phyloP scores from a whole-genome alignment of 92 coral and sea anemone genomes.

The Bergia sp. region DNA sequence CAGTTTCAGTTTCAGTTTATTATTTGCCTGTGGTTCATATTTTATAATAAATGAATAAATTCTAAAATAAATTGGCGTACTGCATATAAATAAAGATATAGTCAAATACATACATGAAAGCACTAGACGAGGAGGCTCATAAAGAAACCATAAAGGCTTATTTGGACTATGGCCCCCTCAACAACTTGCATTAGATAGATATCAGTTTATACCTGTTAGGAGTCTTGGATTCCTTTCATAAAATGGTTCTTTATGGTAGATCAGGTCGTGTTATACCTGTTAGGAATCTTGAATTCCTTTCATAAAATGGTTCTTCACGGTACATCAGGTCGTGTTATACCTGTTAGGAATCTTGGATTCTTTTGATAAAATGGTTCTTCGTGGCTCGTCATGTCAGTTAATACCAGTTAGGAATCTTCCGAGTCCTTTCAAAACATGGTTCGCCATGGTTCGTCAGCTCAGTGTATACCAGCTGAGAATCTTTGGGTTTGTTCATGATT shows the following conservation, averaged over 20 bases:
- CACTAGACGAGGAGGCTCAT: too few species aligned
- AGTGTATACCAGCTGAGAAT: not conserved
- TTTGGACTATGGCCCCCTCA: too few species aligned
- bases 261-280: not conserved
- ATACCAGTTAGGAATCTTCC: not conserved
- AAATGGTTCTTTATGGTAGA: conserved; percentile 68
- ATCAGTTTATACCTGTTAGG: not conserved
- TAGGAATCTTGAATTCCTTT: not conserved
- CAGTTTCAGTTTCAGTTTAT: too few species aligned
- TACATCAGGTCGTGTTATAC: not conserved
- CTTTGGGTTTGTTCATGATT: not conserved
- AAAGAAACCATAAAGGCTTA: too few species aligned
- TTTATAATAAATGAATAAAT: too few species aligned
- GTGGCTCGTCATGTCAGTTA: not conserved
- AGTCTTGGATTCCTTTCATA: conserved; percentile 52
- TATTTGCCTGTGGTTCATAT: too few species aligned
- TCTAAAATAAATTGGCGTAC: too few species aligned
- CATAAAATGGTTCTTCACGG: conserved; percentile 53
- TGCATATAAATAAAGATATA: too few species aligned
- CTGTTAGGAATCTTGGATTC: too few species aligned
- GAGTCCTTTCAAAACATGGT: conserved; percentile 14
- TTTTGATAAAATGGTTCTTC: too few species aligned
- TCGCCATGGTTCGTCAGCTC: conserved; percentile 42
- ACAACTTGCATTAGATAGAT: not conserved
- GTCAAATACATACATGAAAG: too few species aligned